Base-by-base conservation (phyloP, 1,140 invertebrate genomes). In the Eufriesea mexicana region DNA sequence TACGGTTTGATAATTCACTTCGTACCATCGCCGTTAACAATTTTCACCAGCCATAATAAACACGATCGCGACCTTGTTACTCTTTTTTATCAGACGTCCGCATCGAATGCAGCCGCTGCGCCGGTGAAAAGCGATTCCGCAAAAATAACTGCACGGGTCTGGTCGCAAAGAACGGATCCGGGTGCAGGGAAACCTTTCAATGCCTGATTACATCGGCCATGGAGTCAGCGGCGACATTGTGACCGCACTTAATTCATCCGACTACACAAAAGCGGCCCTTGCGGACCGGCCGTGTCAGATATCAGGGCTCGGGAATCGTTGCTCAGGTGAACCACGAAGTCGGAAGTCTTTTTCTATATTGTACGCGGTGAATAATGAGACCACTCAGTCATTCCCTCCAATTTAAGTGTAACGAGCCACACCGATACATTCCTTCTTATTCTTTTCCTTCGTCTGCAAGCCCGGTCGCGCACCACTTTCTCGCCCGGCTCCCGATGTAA, bases 391-490 rank as follows among this genome's bases (percentile, higher is more conserved):
- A 94, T 94, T 94, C 92, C 92, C 93, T 94, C 93, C 93, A 94
- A 94, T 94, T 94, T 94, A 92, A 94, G 93, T 93, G 92, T 94
- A 94, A 94, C 93, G 92, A 94, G 93, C 91, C 92, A 93, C 93
- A 94, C 93, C 93, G 93, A 94, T 94, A 94, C 92, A 88, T 93
- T 94, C 92, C 90, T 93, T 93, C 93, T 94, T 93, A 94, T 94
- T 94, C 92, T 94, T 93, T 92, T 88, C 72, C 84, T 76, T 45
- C 83, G 84, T 82, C 72, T 74, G 79, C 87, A 82, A 79, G 67
- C 84, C 66, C 23, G 62, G 59, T 74, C 64, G 42, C 77, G 42
- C 49, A 55, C 84, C 75, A 84, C 84, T 80, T 89, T 86, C 84
- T 82, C 66, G 35, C 57, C 81, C 64, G 75, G 87, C 86, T 89